Percentiles rank a stretch among this genome's conserved stretches.
phyloP scores from a whole-genome alignment of 2,113 vertebrate species.

The Anarhynchus alexandrinus region DNA sequence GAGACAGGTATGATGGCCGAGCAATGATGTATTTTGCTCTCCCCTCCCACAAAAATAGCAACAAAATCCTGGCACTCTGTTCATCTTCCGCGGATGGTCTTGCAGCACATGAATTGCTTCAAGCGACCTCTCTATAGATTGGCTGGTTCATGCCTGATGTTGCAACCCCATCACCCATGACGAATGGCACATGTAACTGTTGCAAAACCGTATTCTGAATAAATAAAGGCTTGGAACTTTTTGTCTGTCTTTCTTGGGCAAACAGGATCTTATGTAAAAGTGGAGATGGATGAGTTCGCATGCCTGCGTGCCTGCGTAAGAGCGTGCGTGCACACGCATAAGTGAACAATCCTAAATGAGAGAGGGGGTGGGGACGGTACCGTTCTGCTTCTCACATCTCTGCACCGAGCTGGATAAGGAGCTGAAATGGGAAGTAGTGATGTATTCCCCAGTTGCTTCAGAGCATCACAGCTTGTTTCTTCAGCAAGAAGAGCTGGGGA shows the following conservation, averaged over 20 bases:
- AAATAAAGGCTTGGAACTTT: background rate
- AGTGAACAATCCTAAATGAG: background rate
- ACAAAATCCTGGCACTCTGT: background rate
- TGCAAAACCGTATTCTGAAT: constrained; percentile 7
- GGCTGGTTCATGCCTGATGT: background rate
- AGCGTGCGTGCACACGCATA: accelerated
- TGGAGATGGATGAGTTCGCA: background rate
- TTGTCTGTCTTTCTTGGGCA: background rate
- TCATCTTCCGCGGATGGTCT: background rate
- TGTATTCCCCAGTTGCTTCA: background rate
- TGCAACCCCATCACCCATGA: background rate
- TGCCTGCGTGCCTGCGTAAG: background rate
- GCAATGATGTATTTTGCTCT: background rate
- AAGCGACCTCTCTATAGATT: background rate
- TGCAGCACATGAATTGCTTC: background rate
- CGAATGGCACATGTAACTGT: background rate
- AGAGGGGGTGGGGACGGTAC: background rate
- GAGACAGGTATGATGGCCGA: background rate
- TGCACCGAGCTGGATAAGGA: background rate
- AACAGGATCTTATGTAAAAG: background rate
- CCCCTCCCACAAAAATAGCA: background rate
- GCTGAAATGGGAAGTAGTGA: background rate
- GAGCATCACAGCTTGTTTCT: background rate
- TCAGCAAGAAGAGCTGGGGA: background rate
- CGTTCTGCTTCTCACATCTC: background rate